A percentile compares a stretch with the other conserved stretches of the same genome.
Conservation (phyloP, 2,113 vertebrate species). For the Opisthocomus hoazin region DNA sequence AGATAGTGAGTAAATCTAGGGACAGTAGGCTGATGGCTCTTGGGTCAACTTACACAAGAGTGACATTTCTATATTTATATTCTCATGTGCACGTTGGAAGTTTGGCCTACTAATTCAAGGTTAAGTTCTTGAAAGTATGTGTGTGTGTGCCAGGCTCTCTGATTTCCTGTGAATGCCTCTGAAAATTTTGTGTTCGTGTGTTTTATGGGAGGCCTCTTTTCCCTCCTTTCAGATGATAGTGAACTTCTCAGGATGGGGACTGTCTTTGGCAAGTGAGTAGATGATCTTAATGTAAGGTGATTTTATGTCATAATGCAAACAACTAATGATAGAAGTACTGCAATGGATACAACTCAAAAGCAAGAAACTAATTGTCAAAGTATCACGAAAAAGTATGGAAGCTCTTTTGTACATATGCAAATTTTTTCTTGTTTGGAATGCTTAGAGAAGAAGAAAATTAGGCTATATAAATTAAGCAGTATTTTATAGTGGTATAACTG, state of each 20-base stretch:
- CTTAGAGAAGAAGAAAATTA: neutral
- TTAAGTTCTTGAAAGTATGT: neutral
- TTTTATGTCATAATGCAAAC: neutral
- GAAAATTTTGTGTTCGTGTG: neutral
- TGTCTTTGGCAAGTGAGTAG: neutral
- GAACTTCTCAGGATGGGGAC: neutral
- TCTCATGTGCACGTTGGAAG: neutral
- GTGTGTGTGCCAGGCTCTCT: neutral
- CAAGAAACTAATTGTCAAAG: neutral
- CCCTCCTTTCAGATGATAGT: neutral
- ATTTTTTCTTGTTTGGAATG: neutral
- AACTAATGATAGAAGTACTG: neutral
- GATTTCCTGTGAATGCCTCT: neutral
- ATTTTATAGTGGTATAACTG: neutral
- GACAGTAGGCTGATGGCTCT: neutral
- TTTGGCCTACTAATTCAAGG: neutral
- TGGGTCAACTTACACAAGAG: neutral
- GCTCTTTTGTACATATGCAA: neutral
- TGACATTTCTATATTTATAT: neutral
- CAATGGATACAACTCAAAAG: neutral
- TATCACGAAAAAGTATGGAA: neutral
- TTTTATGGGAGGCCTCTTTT: neutral
- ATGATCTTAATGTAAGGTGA: neutral
- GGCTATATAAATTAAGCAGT: neutral
- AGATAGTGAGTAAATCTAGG: neutral